Conservation (phyloP, 2,797 vertebrate genomes). For the Potorous gilbertii region DNA sequence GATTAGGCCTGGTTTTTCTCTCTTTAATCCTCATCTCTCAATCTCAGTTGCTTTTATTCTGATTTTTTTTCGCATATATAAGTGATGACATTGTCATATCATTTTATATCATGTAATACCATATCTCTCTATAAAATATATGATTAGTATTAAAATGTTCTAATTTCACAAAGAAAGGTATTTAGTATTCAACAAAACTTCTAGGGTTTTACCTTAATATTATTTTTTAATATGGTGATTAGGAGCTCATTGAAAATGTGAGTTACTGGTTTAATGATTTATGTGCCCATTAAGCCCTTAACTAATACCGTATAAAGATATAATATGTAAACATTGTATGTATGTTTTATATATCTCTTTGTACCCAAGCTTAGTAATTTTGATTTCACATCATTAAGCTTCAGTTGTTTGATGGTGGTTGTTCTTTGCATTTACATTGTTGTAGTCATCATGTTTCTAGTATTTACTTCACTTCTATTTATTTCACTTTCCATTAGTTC, state of each 20-base stretch:
- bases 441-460: not conserved
- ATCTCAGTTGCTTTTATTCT: not conserved
- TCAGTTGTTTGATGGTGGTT: not conserved
- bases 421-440: not conserved
- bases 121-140: not conserved
- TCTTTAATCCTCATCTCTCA: not conserved
- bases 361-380: not conserved
- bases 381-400: not conserved
- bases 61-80: not conserved
- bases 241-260: not conserved
- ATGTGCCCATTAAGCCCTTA: not conserved
- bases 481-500: not conserved
- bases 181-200: constrained; percentile 72
- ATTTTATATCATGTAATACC: not conserved
- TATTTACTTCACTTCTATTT: not conserved
- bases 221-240: constrained; percentile 68
- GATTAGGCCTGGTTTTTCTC: not conserved
- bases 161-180: constrained; percentile 44
- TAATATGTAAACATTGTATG: not conserved
- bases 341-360: not conserved
- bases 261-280: not conserved
- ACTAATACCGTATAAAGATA: not conserved
- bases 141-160: not conserved
- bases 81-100: not conserved
- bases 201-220: constrained; percentile 56